These are phyloP conservation scores for Leptonema lineaticorne DNA, from an alignment of 1,140 invertebrate genomes.

Conservation along the genomic window DNA sequence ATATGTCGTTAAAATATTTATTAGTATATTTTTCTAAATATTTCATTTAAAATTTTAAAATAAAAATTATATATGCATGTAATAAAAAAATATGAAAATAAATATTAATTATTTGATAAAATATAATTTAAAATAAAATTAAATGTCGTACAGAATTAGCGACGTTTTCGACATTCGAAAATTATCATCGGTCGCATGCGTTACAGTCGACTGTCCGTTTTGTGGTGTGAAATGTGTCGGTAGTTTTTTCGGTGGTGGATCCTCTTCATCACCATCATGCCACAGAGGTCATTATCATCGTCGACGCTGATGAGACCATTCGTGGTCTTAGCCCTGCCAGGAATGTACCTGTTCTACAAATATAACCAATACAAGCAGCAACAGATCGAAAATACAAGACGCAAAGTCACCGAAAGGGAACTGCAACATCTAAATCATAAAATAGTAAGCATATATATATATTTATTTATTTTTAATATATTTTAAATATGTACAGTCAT, in stretches of 20 bases:
- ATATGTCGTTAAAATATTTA: neutral
- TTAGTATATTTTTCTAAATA: too few species aligned
- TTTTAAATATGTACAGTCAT: too few species aligned
- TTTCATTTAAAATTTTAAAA: too few species aligned
- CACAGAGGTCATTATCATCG: slow-evolving; percentile 58
- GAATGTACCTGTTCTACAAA: slow-evolving; percentile 89
- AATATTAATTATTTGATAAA: slow-evolving; percentile 3
- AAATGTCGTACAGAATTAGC: too few species aligned
- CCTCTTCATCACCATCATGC: slow-evolving; percentile 50
- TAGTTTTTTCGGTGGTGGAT: neutral
- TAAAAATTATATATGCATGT: neutral
- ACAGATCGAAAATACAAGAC: slow-evolving; percentile 75
- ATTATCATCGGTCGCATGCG: neutral
- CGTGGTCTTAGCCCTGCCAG: slow-evolving; percentile 77
- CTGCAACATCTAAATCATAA: slow-evolving; percentile 84
- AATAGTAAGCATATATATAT: slow-evolving; percentile 70
- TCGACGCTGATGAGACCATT: slow-evolving; percentile 75
- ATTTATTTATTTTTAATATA: too few species aligned
- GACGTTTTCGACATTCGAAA: neutral
- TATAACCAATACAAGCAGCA: slow-evolving; percentile 84
- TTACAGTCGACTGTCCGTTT: neutral
- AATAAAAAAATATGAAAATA: neutral
- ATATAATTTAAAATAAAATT: neutral
- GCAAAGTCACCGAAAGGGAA: slow-evolving; percentile 80
- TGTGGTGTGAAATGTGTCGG: too few species aligned